Evolutionary conservation across 2,888 invertebrate species (phyloP), one percentile per base, ranked within the genome.

Genomic region (Microctonus hyperodae): DNA sequence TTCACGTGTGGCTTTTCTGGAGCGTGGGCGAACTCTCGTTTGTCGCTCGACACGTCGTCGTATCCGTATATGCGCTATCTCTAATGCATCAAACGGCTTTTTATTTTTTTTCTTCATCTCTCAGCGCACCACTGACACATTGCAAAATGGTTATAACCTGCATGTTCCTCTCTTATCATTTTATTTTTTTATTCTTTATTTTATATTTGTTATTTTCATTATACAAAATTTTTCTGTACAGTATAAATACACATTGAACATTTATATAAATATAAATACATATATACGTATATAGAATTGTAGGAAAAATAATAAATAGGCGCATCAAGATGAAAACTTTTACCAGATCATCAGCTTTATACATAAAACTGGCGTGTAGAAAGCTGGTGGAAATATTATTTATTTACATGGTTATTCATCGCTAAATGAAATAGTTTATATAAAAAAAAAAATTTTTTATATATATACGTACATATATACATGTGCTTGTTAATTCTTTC

Each of bases 11-110:
- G 44, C 44, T 70, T 72, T 72, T 73, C 70, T 73, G 70, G 71
- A 73, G 71, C 71, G 71, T 73, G 72, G 71, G 73, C 73, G 72
- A 69, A 62, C 62, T 62, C 53, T 62, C 37, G 53, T 51, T n/a
- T 62, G 37, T 62, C 22, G 37, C 31, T 53, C 20, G 62, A 62
- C 62, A 62, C 51, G 16, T 60, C 20, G 35, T 13, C 35, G 37
- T 59, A 31, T n/a, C n/a, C n/a, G n/a, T 55, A n/a, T 28, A 1
- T 31, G 13, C 25, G n/a, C 16, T 50, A 65, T 33, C 37, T 51
- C 23, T 37, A 25, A 7, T 44, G 16, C 7, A 44, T 44, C 44
- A 44, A 7, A 16, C 16, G 16, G n/a, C 16, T 44, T 44, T 16
- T 7, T 44, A 5, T n/a, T 20, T 16, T 44, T n/a, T 16, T 44